These are phyloP conservation scores for Nannobrachium achirus DNA, from an alignment of 2,113 vertebrate species.

Conservation along the genomic window DNA sequence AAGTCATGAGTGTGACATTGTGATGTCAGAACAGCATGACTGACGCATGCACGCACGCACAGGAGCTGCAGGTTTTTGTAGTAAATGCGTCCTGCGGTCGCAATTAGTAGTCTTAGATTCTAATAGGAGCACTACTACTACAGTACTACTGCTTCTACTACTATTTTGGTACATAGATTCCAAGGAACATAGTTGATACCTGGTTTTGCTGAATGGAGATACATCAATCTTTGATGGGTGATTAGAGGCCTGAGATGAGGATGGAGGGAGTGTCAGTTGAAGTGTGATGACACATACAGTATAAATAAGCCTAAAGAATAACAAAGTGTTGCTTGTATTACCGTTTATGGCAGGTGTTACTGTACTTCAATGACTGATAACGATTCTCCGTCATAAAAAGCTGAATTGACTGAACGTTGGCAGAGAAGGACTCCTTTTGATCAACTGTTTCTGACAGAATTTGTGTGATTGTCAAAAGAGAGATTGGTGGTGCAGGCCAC, in stretches of 20 bases:
- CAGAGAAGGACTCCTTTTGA: not conserved
- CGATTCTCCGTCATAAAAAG: not conserved
- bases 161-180: too few species aligned
- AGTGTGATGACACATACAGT: not conserved
- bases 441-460: not conserved
- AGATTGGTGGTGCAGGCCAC: not conserved
- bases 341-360: not conserved
- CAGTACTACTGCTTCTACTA: too few species aligned
- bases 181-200: too few species aligned
- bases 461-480: not conserved
- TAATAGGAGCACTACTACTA: too few species aligned
- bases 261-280: not conserved
- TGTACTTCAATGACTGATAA: not conserved
- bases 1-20: too few species aligned
- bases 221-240: not conserved
- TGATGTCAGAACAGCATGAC: too few species aligned
- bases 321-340: not conserved
- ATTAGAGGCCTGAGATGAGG: not conserved
- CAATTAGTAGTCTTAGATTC: too few species aligned
- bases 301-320: constrained; percentile 4
- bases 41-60: too few species aligned
- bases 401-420: not conserved
- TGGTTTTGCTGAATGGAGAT: not conserved
- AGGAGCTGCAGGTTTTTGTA: too few species aligned
- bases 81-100: too few species aligned